Conservation (phyloP, 2,888 invertebrate species). For the Macaria liturata region DNA sequence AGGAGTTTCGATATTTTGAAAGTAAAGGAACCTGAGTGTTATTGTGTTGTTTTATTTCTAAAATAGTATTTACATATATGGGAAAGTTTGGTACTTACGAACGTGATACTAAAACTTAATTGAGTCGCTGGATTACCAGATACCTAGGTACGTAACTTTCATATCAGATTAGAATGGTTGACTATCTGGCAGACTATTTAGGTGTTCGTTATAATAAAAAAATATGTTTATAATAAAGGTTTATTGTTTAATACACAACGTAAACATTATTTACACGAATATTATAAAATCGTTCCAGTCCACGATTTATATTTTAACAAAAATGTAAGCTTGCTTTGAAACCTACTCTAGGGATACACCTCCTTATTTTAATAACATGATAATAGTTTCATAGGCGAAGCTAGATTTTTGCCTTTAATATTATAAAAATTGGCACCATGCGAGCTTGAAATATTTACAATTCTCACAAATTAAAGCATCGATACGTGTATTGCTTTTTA, state of each 20-base stretch:
- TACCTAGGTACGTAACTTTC: too few relatives aligned
- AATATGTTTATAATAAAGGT: constrained; percentile 14
- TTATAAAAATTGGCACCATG: constrained; percentile 54
- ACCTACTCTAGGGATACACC: constrained; percentile 51
- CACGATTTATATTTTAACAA: constrained; percentile 42
- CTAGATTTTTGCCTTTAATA: constrained; percentile 30
- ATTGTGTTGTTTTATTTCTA: neutral
- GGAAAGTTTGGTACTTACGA: too few relatives aligned
- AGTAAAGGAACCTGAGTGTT: constrained; percentile 58
- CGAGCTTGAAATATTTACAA: constrained; percentile 60
- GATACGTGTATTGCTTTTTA: constrained; percentile 24
- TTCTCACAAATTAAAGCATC: constrained; percentile 39
- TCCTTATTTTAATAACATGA: constrained; percentile 33
- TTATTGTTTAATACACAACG: constrained; percentile 67
- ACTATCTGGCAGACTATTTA: too few relatives aligned
- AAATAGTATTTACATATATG: too few relatives aligned
- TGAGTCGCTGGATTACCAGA: too few relatives aligned
- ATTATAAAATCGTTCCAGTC: constrained; percentile 48
- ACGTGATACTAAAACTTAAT: too few relatives aligned
- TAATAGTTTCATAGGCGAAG: constrained; percentile 33
- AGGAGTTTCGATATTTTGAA: constrained; percentile 59
- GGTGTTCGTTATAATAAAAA: too few relatives aligned
- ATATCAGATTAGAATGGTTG: too few relatives aligned
- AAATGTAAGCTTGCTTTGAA: constrained; percentile 43
- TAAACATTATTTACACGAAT: constrained; percentile 72